A percentile compares a stretch with the other conserved stretches of the same genome.
Evolutionary conservation across 2,113 vertebrate genomes (phyloP).

Genomic region (Chaetura pelagica): DNA sequence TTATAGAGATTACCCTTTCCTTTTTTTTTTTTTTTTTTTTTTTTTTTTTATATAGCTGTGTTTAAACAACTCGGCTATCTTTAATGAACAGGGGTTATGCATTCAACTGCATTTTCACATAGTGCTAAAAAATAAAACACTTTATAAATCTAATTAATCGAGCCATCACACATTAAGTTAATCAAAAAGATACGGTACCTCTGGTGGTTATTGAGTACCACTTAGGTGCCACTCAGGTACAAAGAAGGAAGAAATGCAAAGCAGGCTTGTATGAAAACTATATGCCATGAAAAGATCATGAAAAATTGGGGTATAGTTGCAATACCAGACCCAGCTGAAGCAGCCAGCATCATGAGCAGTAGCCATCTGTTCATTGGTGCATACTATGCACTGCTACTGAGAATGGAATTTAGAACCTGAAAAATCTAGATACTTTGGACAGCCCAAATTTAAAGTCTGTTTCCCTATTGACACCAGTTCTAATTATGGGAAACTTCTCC

Average conservation of each 20-base stretch:
- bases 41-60: not conserved
- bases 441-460: not conserved
- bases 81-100: not conserved
- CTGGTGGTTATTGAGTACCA: not conserved
- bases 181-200: not conserved
- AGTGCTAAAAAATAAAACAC: not conserved
- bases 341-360: not conserved
- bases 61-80: not conserved
- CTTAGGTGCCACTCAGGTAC: not conserved
- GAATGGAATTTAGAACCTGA: not conserved
- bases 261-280: not conserved
- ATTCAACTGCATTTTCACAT: not conserved
- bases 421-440: not conserved
- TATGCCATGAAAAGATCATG: not conserved
- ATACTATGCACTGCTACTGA: fast-evolving
- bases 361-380: not conserved
- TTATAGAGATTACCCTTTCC: not conserved
- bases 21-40: not conserved
- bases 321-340: not conserved
- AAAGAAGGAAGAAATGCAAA: not conserved
- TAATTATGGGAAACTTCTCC: not conserved
- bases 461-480: not conserved
- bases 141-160: not conserved
- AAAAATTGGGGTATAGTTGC: not conserved
- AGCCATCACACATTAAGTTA: not conserved